Evolutionary conservation across 1,140 invertebrate genomes (phyloP), one percentile per base, ranked within the genome.

Genomic region (Cotesia vestalis): DNA sequence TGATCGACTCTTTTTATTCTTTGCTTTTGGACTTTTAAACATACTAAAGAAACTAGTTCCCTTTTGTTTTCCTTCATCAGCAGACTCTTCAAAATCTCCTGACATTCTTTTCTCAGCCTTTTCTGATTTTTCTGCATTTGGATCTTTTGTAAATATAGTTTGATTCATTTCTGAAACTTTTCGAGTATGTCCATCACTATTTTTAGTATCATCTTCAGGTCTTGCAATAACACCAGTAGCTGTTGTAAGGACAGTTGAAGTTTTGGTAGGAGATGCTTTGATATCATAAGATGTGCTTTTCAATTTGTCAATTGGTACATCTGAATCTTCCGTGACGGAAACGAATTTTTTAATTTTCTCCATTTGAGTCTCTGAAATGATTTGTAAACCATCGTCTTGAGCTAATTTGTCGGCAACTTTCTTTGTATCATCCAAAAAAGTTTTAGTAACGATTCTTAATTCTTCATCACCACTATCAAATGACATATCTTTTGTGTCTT

Each of bases 21-120:
- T 74, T 12, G 79, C 62, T 75, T 81, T 86, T 0, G 85, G 84
- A 72, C 83, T 84, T 66, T 73, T 81, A 9, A 86, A 85, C 35
- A 80, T 84, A 12, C 80, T 77, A 12, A 85, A 83, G 9, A 86
- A 78, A 4, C 77, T 71, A 11, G 67, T 62, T 1, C 73, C 52
- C 66, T 78, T 84, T 40, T 83, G 80, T 40, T 78, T 80, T 36
- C 63, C 61, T 55, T 77, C 73, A 14, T 66, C 68, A n/a, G 70
- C 14, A 6, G 38, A 60, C 12, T 66, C 63, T 20, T 55, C 52
- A 46, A 64, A 20, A 38, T 71, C 69, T 4, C 60, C n/a, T 5
- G 69, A 71, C 51, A 12, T 64, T 36, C 69, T 35, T 53, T 63
- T 46, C 53, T 71, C 69, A 11, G 27, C 12, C 36, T 70, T 69